phyloP scores from a whole-genome alignment of 2,113 vertebrate species.

The Gallinago jamesoni region DNA sequence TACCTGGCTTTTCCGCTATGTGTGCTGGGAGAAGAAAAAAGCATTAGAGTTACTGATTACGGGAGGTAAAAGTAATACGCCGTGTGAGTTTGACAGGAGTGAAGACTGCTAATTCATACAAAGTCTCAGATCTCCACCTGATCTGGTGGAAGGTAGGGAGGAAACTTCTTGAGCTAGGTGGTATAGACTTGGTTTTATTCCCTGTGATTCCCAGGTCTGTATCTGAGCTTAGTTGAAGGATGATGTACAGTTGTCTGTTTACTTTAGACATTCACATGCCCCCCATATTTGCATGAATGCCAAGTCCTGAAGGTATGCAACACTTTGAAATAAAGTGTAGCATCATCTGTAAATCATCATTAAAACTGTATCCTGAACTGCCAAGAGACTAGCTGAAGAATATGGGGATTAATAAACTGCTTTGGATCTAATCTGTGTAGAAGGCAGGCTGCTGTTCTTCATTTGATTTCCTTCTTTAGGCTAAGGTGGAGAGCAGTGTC shows the following conservation, averaged over 20 bases:
- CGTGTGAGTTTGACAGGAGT: background rate
- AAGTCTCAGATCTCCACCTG: background rate
- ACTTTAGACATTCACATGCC: background rate
- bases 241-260: background rate
- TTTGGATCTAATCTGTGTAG: background rate
- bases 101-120: background rate
- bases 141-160: background rate
- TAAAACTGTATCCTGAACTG: background rate
- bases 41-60: background rate
- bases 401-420: background rate
- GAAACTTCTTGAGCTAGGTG: background rate
- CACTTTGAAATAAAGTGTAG: background rate
- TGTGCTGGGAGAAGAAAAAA: background rate
- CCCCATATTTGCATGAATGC: background rate
- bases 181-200: background rate
- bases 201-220: background rate
- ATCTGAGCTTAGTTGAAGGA: background rate
- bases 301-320: background rate
- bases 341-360: background rate
- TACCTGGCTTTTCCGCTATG: background rate
- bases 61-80: background rate
- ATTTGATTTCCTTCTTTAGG: slow-evolving; percentile 1
- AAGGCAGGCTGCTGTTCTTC: background rate
- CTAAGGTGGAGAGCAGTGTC: background rate
- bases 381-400: background rate